Base-by-base conservation (phyloP, 1,140 invertebrate species). In the Pararge aegeria region DNA sequence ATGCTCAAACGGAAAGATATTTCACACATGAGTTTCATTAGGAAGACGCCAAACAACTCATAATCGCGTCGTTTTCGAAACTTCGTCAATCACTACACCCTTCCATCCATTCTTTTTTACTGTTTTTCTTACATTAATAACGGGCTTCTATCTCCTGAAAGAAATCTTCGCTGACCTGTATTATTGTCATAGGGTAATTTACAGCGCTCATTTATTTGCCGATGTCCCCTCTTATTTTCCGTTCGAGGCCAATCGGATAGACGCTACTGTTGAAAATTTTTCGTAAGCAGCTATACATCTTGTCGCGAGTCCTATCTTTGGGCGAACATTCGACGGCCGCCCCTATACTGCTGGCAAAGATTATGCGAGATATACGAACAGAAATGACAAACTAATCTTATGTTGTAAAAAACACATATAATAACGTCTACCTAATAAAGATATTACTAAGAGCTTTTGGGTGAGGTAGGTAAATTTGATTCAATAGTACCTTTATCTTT, bases 171-270 rank as follows among this genome's bases (percentile, higher is more conserved):
- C 86, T 89, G 86, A 89, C 83, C 86, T 89, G 86, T 89, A 87
- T 89, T 88, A 89, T 89, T 87, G 83, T 89, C 86, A 83, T 86
- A 80, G 80, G 73, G 83, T 84, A 84, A 89, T 89, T 89, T 89
- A 89, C 81, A 73, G 68, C 80, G 66, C 59, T 89, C 86, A 89
- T 89, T 89, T 89, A 87, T 89, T 81, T 84, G 79, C 75, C 68
- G 73, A 63, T 79, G 79, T 82, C 80, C 80, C 85, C 83, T 87
- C 83, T 89, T 89, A 87, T 87, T 89, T 89, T 87, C 77, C 83
- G 82, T 87, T 89, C 77, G 76, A 68, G 74, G 83, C 83, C 85
- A 83, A 87, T 88, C 83, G 71, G 84, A 87, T 85, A 86, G 80
- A 75, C 70, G 69, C 61, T 75, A 81, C 78, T 83, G 80, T 88